Base-by-base conservation (phyloP, 2,113 vertebrate genomes). In the Vombatus ursinus region DNA sequence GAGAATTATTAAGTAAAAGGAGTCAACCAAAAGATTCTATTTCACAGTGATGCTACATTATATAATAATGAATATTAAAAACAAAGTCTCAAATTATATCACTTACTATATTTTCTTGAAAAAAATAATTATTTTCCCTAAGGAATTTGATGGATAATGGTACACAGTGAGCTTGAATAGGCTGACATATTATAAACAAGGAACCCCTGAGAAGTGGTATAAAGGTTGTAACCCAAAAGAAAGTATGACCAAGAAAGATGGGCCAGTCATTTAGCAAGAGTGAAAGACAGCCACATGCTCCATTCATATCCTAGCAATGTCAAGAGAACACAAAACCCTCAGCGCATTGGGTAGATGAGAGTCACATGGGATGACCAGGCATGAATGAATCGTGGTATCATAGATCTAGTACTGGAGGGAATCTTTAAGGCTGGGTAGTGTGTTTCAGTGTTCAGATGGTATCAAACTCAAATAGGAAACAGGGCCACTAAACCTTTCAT, bases 101-200 rank as follows among this genome's bases (percentile, higher is more conserved):
- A 49, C 53, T 92, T 54, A 52, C 50, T 94, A 9, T 52, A 3
- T 54, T 84, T 94, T 44, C n/a, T 77, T n/a, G 37, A 22, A 44
- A 44, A 44, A 44, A 84, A 84, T 44, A 0, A 19, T 77, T 84
- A n/a, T 44, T 84, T 97, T 95, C 57, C 90, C 95, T 51, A 53
- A 95, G 47, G 31, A 91, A 92, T 54, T 50, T 49, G 19, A 44
- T 92, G 10, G 61, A 94, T 91, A 94, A 92, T 95, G 44, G 31
- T 92, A 91, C 8, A 51, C 44, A 94, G 19, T 44, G 2, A 84
- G 19, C 37, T 84, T 84, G 19, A 44, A 77, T 14, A 68, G 31
- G 0, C 31, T 77, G 61, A 22, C 16, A 84, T 84, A n/a, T 84
- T 84, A 44, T 44, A 44, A 84, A 84, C 6, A 84, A 84, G n/a